Conservation (phyloP, 30 jellyfish, hydroid and myxozoan genomes). For the Turritopsis rubra region DNA sequence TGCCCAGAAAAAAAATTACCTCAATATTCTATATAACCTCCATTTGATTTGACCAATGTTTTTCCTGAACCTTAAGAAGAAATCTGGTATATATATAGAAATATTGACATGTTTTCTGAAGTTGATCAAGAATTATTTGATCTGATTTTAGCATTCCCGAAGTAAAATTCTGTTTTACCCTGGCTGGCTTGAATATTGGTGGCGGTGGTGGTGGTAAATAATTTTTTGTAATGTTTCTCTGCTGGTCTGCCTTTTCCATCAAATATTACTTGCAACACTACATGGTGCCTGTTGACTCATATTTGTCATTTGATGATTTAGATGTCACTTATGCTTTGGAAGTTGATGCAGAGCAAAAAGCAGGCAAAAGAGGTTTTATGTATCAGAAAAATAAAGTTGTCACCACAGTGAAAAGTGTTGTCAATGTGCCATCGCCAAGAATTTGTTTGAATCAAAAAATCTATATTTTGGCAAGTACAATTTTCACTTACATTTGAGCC, state of each 20-base stretch:
- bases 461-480: neutral
- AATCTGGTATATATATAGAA: no score
- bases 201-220: neutral
- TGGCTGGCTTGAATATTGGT: constrained; percentile 13
- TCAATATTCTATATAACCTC: no score
- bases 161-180: neutral
- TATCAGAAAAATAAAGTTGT: neutral
- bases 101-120: no score
- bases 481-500: no score
- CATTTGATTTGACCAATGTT: no score
- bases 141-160: neutral
- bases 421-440: neutral
- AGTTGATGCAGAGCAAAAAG: constrained; percentile 13
- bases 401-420: neutral
- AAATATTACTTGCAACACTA: no score
- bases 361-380: constrained; percentile 24
- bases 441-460: neutral
- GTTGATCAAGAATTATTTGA: neutral
- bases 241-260: no score
- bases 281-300: neutral
- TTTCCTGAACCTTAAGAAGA: no score
- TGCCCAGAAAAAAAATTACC: no score
- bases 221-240: neutral
- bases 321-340: constrained; percentile 12
- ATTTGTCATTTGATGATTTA: neutral